Evolutionary conservation across 2,888 invertebrate species (phyloP), one percentile per base, ranked within the genome.

Genomic region (Drosophila birchii): DNA sequence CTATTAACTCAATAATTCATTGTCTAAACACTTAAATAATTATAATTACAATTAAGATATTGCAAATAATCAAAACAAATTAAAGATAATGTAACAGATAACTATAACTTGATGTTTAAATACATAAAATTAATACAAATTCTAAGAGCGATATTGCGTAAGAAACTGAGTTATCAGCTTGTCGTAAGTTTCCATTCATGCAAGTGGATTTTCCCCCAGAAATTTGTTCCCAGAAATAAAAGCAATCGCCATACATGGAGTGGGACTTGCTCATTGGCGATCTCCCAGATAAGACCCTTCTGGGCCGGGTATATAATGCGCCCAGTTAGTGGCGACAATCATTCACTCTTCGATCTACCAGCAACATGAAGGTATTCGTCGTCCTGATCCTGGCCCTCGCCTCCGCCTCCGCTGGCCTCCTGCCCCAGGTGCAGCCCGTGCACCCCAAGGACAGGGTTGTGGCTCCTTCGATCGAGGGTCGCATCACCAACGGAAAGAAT

Each of bases 401-500:
- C 64, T 44, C 66, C 12, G 43, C 20, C 20, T 66, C 64, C 23
- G 64, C 64, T 11, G 64, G 51, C 7, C 12, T 66, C 20, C 51
- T 64, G 64, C 64, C 64, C 2, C 26, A 51, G 49, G n/a, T 16
- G 12, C 26, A 14, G 7, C 49, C 43, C 3, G 14, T 63, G 12
- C 64, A 64, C 20, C 64, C 64, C 12, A 64, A 64, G 14, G 58
- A 66, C 43, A 51, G 64, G 43, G n/a, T 26, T 5, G 43, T 34
- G 16, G 20, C 12, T 9, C 44, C 29, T 3, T 64, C 64, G 1
- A 76, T 84, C 43, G 72, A 78, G 45, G 78, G 76, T 38, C 86
- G 89, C 62, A 90, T 89, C 20, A 79, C 78, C 43, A 64, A 69
- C 29, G 89, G 89, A 12, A 34, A 38, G 12, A 5, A 18, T 0